A percentile compares a stretch with the other conserved stretches of the same genome.
phyloP scores from a whole-genome alignment of 2,113 vertebrate species.

The Ammodytes dubius region DNA sequence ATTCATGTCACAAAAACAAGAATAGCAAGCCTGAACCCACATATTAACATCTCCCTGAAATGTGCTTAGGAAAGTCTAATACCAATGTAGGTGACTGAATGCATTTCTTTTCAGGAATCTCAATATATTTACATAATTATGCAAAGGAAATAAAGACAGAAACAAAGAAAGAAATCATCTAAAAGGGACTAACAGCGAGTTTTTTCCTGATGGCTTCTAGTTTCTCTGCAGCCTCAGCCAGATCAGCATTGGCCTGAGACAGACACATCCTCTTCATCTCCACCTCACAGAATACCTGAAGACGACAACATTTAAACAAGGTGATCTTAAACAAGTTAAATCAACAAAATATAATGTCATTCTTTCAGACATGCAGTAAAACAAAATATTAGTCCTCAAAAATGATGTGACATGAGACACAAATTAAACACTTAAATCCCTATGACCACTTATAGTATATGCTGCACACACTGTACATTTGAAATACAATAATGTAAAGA shows the following conservation, averaged over 20 bases:
- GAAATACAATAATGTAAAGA: background rate
- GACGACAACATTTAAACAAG: background rate
- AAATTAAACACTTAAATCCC: background rate
- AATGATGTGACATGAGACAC: background rate
- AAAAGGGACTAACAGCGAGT: constrained; percentile 75
- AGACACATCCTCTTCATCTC: constrained; percentile 85
- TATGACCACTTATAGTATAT: background rate
- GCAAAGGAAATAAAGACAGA: background rate
- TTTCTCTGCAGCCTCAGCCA: constrained; percentile 85
- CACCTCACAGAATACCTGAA: constrained; percentile 81
- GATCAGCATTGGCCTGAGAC: constrained; percentile 83
- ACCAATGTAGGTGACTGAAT: background rate
- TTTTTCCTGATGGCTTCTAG: constrained; percentile 83
- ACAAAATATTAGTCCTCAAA: constrained; percentile 1
- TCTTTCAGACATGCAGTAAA: background rate
- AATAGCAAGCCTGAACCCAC: background rate
- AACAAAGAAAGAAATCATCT: background rate
- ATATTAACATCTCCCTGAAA: background rate
- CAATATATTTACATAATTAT: background rate
- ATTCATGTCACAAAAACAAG: background rate
- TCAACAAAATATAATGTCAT: background rate
- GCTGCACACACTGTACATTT: background rate
- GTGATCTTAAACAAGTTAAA: too few species aligned
- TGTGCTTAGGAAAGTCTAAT: background rate
- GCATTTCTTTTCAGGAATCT: background rate